Evolutionary conservation across 2,888 invertebrate genomes (phyloP), one percentile per base, ranked within the genome.

Genomic region (Agrotis clavis): DNA sequence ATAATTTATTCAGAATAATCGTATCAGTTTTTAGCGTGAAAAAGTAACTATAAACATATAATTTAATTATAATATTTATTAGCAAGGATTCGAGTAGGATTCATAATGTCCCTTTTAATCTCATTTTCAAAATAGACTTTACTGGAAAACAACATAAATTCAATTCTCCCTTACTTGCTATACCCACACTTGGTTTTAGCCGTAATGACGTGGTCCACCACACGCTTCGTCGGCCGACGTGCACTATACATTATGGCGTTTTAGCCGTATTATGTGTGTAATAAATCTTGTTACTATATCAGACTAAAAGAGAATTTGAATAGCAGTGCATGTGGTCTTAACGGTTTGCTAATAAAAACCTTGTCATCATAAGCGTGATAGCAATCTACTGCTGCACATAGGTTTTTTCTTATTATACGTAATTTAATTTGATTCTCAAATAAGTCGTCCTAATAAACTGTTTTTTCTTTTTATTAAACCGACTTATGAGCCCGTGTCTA

Each of bases 121-220:
- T 45, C 30, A 14, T 19, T 51, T 48, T 25, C 30, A 64, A 62
- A 51, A 2, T 56, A 25, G 48, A 57, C 30, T 2, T n/a, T 56
- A 18, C 35, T 47, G 54, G 11, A 50, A 47, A 61, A 61, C 16
- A 67, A 30, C 25, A 18, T 53, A 53, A 68, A 71, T 71, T 73
- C 7, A 67, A 67, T 79, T 54, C 30, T n/a, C 45, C 45, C 30
- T 56, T 69, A 62, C 64, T 60, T 48, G 65, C 53, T 66, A 67
- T 66, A 56, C 13, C 30, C 59, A 75, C 61, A 63, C 62, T 72
- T 54, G 76, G 71, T 78, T 77, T 80, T 56, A 66, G 54, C 71
- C 68, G 68, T 83, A 87, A 87, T 85, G 76, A 76, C 77, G 84
- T 60, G 87, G 88, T 76, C 67, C 35, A 84, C 88, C 88, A 67